Conservation (phyloP, 2,888 invertebrate species). For the Ochropacha duplaris region DNA sequence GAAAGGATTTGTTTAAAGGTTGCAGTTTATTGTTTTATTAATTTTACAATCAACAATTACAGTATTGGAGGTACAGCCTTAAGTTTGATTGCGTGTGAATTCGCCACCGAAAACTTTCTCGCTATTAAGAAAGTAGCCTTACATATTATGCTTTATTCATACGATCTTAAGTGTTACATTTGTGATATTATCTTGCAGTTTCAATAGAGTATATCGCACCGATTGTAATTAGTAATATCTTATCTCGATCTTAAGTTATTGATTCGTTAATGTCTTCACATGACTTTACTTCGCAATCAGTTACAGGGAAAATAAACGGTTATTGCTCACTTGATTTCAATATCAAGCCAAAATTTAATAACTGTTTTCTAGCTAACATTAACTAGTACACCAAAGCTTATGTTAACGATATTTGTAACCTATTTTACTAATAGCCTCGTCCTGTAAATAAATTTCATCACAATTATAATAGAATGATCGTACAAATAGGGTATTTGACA, state of each 20-base stretch:
- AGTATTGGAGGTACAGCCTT: not conserved
- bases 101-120: slow-evolving; percentile 4
- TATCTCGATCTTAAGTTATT: no score
- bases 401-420: not conserved
- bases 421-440: not conserved
- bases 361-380: not conserved
- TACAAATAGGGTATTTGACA: no score
- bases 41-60: not conserved
- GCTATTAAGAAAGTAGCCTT: not conserved
- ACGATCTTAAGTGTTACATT: not conserved
- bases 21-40: not conserved
- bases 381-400: not conserved
- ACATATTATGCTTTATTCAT: not conserved
- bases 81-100: slow-evolving; percentile 6
- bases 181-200: no score
- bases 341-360: not conserved
- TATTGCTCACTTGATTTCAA: no score
- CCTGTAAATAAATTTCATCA: not conserved
- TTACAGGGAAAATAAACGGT: no score
- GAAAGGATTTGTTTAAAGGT: slow-evolving; percentile 1
- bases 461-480: slow-evolving; percentile 1
- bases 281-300: no score
- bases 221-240: no score
- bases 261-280: no score
- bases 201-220: no score